Evolutionary conservation across 2,888 invertebrate species (phyloP).

Genomic region (Tricholauxania praeusta): DNA sequence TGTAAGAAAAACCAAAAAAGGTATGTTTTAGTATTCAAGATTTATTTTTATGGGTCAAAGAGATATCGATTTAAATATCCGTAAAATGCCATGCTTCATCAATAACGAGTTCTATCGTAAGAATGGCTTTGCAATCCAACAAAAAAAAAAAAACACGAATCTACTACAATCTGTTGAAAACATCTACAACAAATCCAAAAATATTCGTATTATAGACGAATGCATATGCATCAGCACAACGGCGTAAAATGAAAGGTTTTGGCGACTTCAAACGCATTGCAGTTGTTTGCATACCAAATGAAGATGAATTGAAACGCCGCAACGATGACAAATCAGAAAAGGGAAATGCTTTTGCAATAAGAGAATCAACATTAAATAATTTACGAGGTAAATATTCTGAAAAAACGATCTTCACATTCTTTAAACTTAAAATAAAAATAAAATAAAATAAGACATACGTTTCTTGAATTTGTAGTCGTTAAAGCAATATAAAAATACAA

Average conservation of each 20-base stretch:
- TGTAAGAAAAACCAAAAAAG: conserved; percentile 33
- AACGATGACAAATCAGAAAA: conserved; percentile 81
- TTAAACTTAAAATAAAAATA: conserved; percentile 45
- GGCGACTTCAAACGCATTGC: conserved; percentile 93
- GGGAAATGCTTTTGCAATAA: conserved; percentile 88
- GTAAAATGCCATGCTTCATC: conserved; percentile 30
- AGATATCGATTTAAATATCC: conserved; percentile 19
- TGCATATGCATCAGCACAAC: conserved; percentile 96
- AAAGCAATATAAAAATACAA: not conserved
- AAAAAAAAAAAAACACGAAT: conserved; percentile 49
- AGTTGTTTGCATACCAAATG: conserved; percentile 91
- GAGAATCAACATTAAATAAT: conserved; percentile 92
- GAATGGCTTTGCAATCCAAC: conserved; percentile 32
- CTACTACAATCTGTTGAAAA: conserved; percentile 35
- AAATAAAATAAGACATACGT: conserved; percentile 14
- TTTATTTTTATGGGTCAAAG: conserved; percentile 37
- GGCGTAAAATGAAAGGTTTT: conserved; percentile 98
- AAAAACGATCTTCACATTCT: conserved; percentile 49
- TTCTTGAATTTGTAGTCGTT: conserved; percentile 16
- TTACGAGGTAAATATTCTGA: conserved; percentile 89
- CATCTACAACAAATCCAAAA: conserved; percentile 38
- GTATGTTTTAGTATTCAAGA: conserved; percentile 45
- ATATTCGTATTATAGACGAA: conserved; percentile 81
- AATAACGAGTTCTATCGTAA: conserved; percentile 43
- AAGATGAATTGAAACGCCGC: conserved; percentile 87